These are phyloP conservation scores for Torymus texanus DNA, from an alignment of 2,888 invertebrate genomes.

Conservation along the genomic window DNA sequence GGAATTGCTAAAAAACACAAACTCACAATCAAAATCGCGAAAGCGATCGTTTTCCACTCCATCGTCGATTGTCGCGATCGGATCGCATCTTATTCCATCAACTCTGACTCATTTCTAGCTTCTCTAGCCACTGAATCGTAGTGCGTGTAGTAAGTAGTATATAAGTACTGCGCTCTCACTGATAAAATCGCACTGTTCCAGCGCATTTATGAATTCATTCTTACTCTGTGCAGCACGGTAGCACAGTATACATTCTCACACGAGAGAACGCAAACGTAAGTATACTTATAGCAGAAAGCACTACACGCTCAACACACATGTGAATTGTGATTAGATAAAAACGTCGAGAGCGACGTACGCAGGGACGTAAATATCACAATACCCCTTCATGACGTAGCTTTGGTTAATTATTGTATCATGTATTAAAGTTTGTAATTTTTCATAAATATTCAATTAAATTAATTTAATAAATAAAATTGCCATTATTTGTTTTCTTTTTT, in stretches of 20 bases:
- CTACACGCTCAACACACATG: neutral
- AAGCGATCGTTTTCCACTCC: constrained; percentile 72
- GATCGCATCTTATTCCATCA: constrained; percentile 28
- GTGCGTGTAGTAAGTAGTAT: no score
- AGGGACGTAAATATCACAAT: constrained; percentile 13
- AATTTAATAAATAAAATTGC: no score
- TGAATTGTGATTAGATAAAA: constrained; percentile 43
- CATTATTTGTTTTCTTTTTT: no score
- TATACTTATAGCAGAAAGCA: neutral
- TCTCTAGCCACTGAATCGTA: neutral
- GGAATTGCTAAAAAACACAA: constrained; percentile 76
- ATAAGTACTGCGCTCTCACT: no score
- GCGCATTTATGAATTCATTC: no score
- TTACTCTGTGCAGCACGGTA: no score
- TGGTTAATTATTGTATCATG: no score
- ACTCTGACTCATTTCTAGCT: neutral
- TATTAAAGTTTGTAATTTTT: no score
- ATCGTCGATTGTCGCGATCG: constrained; percentile 59
- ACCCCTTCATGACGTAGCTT: no score
- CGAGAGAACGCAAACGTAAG: neutral
- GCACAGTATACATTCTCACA: no score
- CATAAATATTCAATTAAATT: no score
- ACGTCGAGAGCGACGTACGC: neutral
- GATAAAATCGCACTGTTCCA: no score
- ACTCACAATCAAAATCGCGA: constrained; percentile 69